A percentile compares a stretch with the other conserved stretches of the same genome.
Evolutionary conservation across 2,888 invertebrate genomes (phyloP).

Genomic region (Serripes groenlandicus): DNA sequence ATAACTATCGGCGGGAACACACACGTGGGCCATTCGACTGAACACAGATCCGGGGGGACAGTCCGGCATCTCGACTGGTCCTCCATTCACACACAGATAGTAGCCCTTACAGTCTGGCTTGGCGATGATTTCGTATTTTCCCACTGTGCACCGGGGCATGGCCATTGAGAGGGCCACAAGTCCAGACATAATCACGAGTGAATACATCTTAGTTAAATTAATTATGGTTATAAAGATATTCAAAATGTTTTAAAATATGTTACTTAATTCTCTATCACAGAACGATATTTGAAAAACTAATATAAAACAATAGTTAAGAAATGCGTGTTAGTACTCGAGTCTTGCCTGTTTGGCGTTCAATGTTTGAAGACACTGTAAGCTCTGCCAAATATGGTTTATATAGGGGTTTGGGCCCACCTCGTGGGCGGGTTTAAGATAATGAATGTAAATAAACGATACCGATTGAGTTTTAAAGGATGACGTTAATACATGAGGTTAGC

Average conservation of each 20-base stretch:
- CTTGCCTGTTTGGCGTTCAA: neutral
- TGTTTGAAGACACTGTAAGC: neutral
- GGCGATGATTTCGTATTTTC: conserved; percentile 42
- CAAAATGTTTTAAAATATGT: too few relatives aligned
- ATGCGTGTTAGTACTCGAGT: too few relatives aligned
- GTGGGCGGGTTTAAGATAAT: conserved; percentile 6
- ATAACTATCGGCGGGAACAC: conserved; percentile 57
- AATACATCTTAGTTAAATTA: neutral
- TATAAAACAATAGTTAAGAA: neutral
- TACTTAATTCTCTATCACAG: too few relatives aligned
- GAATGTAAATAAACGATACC: conserved; percentile 14
- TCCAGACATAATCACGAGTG: neutral
- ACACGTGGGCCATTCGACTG: conserved; percentile 68
- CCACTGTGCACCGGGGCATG: conserved; percentile 29
- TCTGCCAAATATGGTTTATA: neutral
- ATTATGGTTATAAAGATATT: neutral
- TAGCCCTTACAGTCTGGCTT: conserved; percentile 59
- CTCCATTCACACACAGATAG: conserved; percentile 53
- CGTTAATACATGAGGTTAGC: conserved; percentile 11
- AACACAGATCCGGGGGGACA: conserved; percentile 60
- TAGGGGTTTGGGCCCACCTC: conserved; percentile 13
- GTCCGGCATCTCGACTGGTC: conserved; percentile 62
- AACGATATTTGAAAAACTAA: neutral
- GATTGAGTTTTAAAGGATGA: conserved; percentile 11
- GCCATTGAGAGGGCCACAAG: neutral